Evolutionary conservation across 2,888 invertebrate genomes (phyloP).

Genomic region (Drosophila kambysellisi): DNA sequence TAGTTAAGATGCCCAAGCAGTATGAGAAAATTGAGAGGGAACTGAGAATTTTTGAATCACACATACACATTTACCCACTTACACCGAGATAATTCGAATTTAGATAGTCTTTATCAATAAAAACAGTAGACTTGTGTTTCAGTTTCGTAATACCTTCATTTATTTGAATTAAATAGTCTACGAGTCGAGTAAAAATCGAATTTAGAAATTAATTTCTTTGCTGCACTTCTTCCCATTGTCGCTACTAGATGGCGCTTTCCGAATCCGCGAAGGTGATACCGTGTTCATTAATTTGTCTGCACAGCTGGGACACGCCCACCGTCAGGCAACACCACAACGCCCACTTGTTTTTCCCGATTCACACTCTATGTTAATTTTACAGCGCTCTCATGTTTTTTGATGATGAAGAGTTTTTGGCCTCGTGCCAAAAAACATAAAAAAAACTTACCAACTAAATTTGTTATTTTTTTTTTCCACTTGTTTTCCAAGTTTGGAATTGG

Average conservation of each 20-base stretch:
- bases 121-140: neutral
- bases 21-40: neutral
- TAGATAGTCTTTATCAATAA: neutral
- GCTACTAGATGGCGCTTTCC: neutral
- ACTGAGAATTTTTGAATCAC: neutral
- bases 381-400: conserved; percentile 71
- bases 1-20: neutral
- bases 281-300: conserved; percentile 56
- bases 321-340: conserved; percentile 16
- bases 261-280: conserved; percentile 32
- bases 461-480: conserved; percentile 26
- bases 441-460: conserved; percentile 33
- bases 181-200: neutral
- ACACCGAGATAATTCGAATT: neutral
- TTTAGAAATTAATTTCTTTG: neutral
- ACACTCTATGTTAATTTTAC: conserved; percentile 57
- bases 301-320: conserved; percentile 37
- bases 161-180: neutral
- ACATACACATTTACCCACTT: neutral
- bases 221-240: neutral
- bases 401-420: conserved; percentile 76
- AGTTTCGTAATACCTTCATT: neutral
- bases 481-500: conserved; percentile 31
- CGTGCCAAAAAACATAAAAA: conserved; percentile 43
- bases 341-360: conserved; percentile 48